A percentile compares a stretch with the other conserved stretches of the same genome.
Evolutionary conservation across 1,140 invertebrate species (phyloP).

Genomic region (Babylonia areolata): DNA sequence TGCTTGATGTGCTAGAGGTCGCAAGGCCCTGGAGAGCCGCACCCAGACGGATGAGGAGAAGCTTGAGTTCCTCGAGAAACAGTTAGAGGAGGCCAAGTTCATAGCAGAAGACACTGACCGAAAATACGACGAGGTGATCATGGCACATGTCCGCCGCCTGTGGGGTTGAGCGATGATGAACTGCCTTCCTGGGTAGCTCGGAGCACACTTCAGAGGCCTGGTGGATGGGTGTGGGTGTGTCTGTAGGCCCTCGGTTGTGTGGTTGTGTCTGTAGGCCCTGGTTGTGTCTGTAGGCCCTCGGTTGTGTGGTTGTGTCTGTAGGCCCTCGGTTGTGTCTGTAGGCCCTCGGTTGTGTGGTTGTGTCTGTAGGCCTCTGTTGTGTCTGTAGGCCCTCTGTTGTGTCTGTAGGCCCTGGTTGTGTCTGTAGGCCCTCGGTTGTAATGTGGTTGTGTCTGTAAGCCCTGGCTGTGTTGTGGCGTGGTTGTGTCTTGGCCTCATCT

Average conservation of each 20-base stretch:
- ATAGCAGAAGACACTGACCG: slow-evolving; percentile 99
- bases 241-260: too few species aligned
- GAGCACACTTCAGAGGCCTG: neutral
- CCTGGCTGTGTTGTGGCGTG: too few species aligned
- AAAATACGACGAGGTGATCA: slow-evolving; percentile 99
- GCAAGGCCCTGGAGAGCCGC: slow-evolving; percentile 77
- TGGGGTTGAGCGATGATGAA: neutral
- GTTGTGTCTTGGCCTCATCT: neutral
- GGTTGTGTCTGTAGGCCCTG: too few species aligned
- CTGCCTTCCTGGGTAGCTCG: neutral
- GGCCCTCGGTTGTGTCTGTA: too few species aligned
- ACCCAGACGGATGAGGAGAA: slow-evolving; percentile 99
- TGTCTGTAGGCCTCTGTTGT: too few species aligned
- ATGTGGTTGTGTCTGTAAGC: too few species aligned
- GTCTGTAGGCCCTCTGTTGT: too few species aligned
- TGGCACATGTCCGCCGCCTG: neutral
- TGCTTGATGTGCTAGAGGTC: slow-evolving; percentile 57
- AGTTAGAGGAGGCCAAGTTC: slow-evolving; percentile 99
- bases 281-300: neutral
- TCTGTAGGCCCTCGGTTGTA: too few species aligned
- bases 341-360: too few species aligned
- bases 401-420: too few species aligned
- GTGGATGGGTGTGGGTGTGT: too few species aligned
- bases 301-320: neutral
- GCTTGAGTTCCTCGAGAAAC: slow-evolving; percentile 98